Evolutionary conservation across 1,140 invertebrate genomes (phyloP), one percentile per base, ranked within the genome.

Genomic region (Drosophila orosa): DNA sequence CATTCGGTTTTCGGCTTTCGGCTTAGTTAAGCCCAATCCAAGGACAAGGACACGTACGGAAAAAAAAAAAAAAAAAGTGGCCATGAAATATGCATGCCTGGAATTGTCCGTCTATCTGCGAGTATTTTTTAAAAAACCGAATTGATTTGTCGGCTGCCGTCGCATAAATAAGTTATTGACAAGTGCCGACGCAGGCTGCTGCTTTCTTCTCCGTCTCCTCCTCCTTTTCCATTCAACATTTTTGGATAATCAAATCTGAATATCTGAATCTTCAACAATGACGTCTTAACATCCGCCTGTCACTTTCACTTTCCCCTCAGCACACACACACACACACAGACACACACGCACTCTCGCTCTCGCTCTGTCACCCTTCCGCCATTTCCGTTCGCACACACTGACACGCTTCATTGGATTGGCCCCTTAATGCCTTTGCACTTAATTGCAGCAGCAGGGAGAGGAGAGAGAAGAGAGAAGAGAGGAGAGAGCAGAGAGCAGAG

Each of bases 381-480:
- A 57, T 15, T 57, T 57, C 27, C 50, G 39, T 29, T 57, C 54
- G 40, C 59, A 69, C 59, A 69, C 59, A 39, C 62, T 35, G 48
- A 33, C 47, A 47, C 63, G 42, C 63, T 69, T 58, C 68, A 71
- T 71, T 58, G 65, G 67, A 71, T 71, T 71, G 65, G 65, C 67
- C 67, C 65, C 65, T 69, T 71, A 71, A 71, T 69, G 67, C 25
- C 65, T 71, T 58, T 71, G 68, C 65, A 71, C 68, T 58, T 71
- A 71, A 71, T 71, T 71, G 65, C 50, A 68, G 31, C 19, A 10
- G 24, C 22, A 10, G 33, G 17, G 8, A 15, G 8, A 27, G 24
- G 8, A 27, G 24, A 22, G 7, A 5, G n/a, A 1, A n/a, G 37
- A 3, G 15, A 1, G 39, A 4, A 15, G 9, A 47, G 24, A 19